These are phyloP conservation scores for Meleagris gallopavo DNA, from an alignment of 2,113 vertebrate species.

Conservation along the genomic window DNA sequence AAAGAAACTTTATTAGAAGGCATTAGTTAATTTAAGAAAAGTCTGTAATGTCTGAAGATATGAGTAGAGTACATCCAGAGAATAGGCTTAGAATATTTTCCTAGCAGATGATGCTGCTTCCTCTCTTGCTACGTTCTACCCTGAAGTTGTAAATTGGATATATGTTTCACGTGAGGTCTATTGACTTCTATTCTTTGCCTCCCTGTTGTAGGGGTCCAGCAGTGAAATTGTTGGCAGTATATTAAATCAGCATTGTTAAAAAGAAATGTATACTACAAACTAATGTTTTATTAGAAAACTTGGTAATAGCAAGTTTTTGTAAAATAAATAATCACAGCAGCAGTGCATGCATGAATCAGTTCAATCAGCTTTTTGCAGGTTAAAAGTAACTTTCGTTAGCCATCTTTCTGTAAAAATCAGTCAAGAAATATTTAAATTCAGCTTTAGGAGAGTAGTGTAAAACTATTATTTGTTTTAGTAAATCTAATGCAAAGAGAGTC, in stretches of 20 bases:
- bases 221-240: not conserved
- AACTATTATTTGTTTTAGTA: not conserved
- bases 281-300: not conserved
- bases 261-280: not conserved
- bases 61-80: not conserved
- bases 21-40: not conserved
- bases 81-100: not conserved
- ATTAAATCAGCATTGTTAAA: not conserved
- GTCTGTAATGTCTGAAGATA: not conserved
- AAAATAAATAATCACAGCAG: not conserved
- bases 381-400: not conserved
- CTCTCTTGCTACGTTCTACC: not conserved
- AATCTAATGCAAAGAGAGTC: not conserved
- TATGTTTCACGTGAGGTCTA: not conserved
- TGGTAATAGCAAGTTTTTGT: conserved; percentile 9
- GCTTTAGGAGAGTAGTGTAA: not conserved
- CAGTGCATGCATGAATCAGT: not conserved
- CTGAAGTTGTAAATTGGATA: not conserved
- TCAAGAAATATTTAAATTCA: not conserved
- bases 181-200: not conserved
- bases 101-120: not conserved
- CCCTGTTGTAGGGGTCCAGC: not conserved
- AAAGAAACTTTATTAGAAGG: not conserved
- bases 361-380: not conserved
- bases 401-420: not conserved